Evolutionary conservation across 2,888 invertebrate species (phyloP).

Genomic region (Brenthis ino): DNA sequence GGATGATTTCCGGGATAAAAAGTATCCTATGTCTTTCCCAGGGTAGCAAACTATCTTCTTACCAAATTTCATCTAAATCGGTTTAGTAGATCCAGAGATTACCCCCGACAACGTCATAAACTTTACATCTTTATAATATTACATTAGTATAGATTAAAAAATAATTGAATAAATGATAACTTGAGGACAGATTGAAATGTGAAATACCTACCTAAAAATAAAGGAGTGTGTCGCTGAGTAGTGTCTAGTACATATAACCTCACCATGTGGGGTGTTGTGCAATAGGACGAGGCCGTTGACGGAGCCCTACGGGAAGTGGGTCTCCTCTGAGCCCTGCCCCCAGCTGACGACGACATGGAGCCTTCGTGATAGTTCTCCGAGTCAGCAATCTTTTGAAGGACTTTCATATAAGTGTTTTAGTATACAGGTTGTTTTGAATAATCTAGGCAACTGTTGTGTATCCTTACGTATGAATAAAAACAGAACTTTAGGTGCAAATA

Average conservation of each 20-base stretch:
- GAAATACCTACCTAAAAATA: not conserved
- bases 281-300: slow-evolving; percentile 95
- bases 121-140: too few relatives aligned
- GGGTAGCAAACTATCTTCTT: too few relatives aligned
- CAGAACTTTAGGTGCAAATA: not conserved
- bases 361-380: slow-evolving; percentile 25
- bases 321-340: slow-evolving; percentile 85
- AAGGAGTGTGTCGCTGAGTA: slow-evolving; percentile 4
- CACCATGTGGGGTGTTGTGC: slow-evolving; percentile 44
- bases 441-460: too few relatives aligned
- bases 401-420: slow-evolving; percentile 25
- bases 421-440: too few relatives aligned
- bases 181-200: not conserved
- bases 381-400: slow-evolving; percentile 27
- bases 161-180: not conserved
- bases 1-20: too few relatives aligned
- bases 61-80: too few relatives aligned
- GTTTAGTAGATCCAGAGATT: too few relatives aligned
- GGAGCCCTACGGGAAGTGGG: slow-evolving; percentile 97
- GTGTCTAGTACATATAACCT: slow-evolving; percentile 24
- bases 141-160: too few relatives aligned
- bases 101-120: too few relatives aligned
- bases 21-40: too few relatives aligned
- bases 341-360: slow-evolving; percentile 37
- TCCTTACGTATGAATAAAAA: too few relatives aligned